Evolutionary conservation across 1,140 invertebrate species (phyloP).

Genomic region (Belonocnema kinseyi): DNA sequence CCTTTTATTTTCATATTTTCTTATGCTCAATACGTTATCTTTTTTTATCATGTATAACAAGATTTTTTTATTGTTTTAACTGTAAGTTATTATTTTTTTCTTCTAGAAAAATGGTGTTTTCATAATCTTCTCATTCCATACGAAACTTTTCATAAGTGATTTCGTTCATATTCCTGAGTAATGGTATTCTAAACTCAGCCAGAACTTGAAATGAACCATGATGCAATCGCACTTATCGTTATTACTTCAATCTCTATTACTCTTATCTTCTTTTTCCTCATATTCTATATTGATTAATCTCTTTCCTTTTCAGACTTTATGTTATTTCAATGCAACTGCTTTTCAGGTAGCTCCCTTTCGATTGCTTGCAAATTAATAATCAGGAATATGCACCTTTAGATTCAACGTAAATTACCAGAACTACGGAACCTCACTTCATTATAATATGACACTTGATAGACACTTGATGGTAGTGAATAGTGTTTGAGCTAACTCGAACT

Average conservation of each 20-base stretch:
- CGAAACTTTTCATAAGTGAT: constrained; percentile 1
- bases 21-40: no score
- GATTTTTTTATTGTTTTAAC: no score
- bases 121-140: background rate
- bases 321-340: background rate
- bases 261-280: background rate
- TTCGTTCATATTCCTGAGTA: constrained; percentile 11
- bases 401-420: no score
- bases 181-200: constrained; percentile 13
- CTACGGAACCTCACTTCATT: no score
- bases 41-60: no score
- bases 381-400: constrained; percentile 17
- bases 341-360: background rate
- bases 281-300: background rate
- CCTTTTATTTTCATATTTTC: no score
- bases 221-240: constrained; percentile 21
- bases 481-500: no score
- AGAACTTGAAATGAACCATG: background rate
- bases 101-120: background rate
- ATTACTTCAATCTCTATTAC: constrained; percentile 25
- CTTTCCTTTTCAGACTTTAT: constrained; percentile 7
- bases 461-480: no score
- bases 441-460: no score
- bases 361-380: constrained; percentile 23
- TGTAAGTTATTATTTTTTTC: no score